Evolutionary conservation across 2,113 vertebrate genomes (phyloP).

Genomic region (Corydoras sp.): DNA sequence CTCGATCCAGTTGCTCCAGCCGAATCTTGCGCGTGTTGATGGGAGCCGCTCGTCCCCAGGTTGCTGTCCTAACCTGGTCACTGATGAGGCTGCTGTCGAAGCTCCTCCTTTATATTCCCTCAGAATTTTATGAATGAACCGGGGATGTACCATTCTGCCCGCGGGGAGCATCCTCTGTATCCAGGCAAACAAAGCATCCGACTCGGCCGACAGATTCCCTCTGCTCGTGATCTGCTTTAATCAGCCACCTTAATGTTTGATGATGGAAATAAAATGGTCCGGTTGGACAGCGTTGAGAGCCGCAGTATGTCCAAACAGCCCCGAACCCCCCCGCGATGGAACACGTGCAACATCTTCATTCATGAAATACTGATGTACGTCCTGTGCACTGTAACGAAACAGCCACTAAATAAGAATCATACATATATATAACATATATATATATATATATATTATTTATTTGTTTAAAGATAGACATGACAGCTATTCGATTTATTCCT

Average conservation of each 20-base stretch:
- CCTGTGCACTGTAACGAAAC: slow-evolving; percentile 7
- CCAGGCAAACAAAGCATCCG: slow-evolving; percentile 3
- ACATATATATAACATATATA: neutral
- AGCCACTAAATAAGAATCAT: neutral
- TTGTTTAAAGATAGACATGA: neutral
- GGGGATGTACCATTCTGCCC: slow-evolving; percentile 64
- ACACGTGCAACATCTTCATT: slow-evolving; percentile 35
- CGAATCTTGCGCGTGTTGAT: slow-evolving; percentile 10
- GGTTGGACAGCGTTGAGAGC: neutral
- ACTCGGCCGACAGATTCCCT: neutral
- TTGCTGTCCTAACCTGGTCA: slow-evolving; percentile 71
- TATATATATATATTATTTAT: neutral
- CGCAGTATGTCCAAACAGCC: neutral
- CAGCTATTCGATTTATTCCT: too few relatives aligned
- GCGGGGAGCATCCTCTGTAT: slow-evolving; percentile 34
- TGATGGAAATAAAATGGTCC: neutral
- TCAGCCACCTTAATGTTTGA: too few relatives aligned
- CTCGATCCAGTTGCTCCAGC: neutral
- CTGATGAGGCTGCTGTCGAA: slow-evolving; percentile 59
- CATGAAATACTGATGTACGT: slow-evolving; percentile 41
- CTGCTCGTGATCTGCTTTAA: neutral
- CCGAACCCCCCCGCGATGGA: slow-evolving; percentile 2
- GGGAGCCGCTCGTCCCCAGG: slow-evolving; percentile 55
- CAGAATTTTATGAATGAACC: slow-evolving; percentile 79
- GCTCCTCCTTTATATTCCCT: slow-evolving; percentile 71